These are phyloP conservation scores for Rhinogobius similis DNA, from an alignment of 2,113 vertebrate genomes.

Conservation along the genomic window DNA sequence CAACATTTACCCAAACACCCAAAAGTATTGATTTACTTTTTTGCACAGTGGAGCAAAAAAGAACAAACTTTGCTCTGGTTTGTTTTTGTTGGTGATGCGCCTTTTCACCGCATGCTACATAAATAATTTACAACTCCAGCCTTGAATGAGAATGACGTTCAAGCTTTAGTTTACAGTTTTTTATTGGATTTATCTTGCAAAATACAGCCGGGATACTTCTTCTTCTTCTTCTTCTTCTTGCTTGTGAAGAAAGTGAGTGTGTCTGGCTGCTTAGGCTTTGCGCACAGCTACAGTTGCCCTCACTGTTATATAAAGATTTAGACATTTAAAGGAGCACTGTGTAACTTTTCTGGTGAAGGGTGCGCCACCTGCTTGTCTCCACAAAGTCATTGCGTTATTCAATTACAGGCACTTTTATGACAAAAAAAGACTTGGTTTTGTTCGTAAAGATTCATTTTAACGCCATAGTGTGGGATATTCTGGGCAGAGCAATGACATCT, in stretches of 20 bases:
- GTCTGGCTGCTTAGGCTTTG: too few species aligned
- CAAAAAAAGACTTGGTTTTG: too few species aligned
- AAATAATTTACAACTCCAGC: conserved; percentile 58
- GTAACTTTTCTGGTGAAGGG: not conserved
- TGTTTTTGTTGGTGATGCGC: conserved; percentile 4
- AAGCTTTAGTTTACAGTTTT: conserved; percentile 19
- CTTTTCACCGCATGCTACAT: conserved; percentile 65
- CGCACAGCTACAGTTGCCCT: not conserved
- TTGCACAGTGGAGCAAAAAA: conserved; percentile 14
- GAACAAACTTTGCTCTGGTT: not conserved
- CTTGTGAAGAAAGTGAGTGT: not conserved
- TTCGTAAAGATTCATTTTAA: not conserved
- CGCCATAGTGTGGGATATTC: not conserved
- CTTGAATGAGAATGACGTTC: conserved; percentile 33
- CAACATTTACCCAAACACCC: not conserved
- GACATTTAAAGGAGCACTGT: not conserved
- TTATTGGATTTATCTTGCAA: not conserved
- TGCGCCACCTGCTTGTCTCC: not conserved
- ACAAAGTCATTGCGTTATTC: too few species aligned
- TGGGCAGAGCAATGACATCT: not conserved
- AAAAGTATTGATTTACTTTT: conserved; percentile 4
- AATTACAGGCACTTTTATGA: too few species aligned
- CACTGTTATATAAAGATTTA: not conserved
- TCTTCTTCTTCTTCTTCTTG: conserved; percentile 1
- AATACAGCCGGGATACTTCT: not conserved